A percentile compares a stretch with the other conserved stretches of the same genome.
Conservation (phyloP, 2,797 vertebrate genomes). For the Hoplostethus mediterraneus region DNA sequence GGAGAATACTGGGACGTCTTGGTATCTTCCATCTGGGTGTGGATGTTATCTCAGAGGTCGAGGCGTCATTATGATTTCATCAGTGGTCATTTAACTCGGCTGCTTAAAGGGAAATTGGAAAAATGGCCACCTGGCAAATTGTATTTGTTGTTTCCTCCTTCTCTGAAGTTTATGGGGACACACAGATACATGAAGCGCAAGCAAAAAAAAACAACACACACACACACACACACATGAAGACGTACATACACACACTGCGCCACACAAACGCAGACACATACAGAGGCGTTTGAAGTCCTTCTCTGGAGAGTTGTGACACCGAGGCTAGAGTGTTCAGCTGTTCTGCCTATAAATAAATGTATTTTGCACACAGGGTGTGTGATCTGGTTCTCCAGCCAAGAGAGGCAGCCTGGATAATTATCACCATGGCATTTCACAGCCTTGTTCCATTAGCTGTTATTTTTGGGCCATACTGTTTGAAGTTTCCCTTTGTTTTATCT, state of each 20-base stretch:
- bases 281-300: constrained; percentile 72
- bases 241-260: constrained; percentile 16
- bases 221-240: constrained; percentile 3
- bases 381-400: constrained; percentile 72
- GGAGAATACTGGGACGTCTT: background rate
- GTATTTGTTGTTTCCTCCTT: constrained; percentile 45
- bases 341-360: constrained; percentile 83
- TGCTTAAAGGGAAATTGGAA: constrained; percentile 5
- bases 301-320: constrained; percentile 79
- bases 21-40: constrained; percentile 4
- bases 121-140: constrained; percentile 51
- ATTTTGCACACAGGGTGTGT: constrained; percentile 69
- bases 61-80: constrained; percentile 4
- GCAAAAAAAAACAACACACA: background rate
- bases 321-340: constrained; percentile 73
- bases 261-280: constrained; percentile 33
- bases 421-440: constrained; percentile 80
- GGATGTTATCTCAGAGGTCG: background rate
- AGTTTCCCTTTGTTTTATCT: constrained; percentile 81
- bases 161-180: constrained; percentile 30
- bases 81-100: constrained; percentile 5
- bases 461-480: constrained; percentile 79
- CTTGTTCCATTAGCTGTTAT: constrained; percentile 78
- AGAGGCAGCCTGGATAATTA: constrained; percentile 82
- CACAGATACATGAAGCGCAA: constrained; percentile 18